Base-by-base conservation (phyloP, 2,797 vertebrate genomes). In the Takifugu rubripes region DNA sequence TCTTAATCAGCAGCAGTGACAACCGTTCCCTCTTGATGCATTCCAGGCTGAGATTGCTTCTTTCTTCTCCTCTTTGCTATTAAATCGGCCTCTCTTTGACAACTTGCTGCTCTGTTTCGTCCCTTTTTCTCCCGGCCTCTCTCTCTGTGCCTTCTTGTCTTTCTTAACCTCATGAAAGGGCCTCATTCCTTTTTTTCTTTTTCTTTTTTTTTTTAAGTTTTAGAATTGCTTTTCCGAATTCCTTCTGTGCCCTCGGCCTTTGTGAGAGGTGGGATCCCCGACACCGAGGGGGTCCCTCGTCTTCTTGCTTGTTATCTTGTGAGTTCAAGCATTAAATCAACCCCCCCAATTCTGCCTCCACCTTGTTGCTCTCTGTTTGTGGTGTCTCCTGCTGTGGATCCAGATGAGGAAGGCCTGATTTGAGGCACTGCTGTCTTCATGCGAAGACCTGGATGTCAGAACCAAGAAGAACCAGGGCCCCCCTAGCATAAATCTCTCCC, bases 211-310 rank as follows among this genome's bases (percentile, higher is more conserved):
- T 45, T 17, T 45, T n/a, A 8, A 16, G 15, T 45, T 45, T 79
- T 75, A 44, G 69, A 49, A 40, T 53, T 3, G 27, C 61, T 64
- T 75, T 66, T 69, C 42, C 54, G 45, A 68, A 27, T n/a, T 44
- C 49, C 52, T 49, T 42, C 44, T 54, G 48, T 54, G 25, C 61
- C 44, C 45, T 54, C 36, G 2, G 60, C 42, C 31, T 48, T 43
- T 62, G 43, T 64, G 56, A 77, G 70, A 45, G 16, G 43, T 16
- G 40, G 54, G 59, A 64, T 77, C 61, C 49, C 3, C 12, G 49
- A 71, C 74, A 69, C 80, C 62, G 55, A 77, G 63, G 68, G 21
- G 79, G 74, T 76, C 69, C 66, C 66, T 74, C 56, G 68, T 73
- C 63, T 36, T 58, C 64, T 65, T 21, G 27, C 33, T 33, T 33